phyloP scores from a whole-genome alignment of 2,888 invertebrate species.

The Eupeodes luniger region DNA sequence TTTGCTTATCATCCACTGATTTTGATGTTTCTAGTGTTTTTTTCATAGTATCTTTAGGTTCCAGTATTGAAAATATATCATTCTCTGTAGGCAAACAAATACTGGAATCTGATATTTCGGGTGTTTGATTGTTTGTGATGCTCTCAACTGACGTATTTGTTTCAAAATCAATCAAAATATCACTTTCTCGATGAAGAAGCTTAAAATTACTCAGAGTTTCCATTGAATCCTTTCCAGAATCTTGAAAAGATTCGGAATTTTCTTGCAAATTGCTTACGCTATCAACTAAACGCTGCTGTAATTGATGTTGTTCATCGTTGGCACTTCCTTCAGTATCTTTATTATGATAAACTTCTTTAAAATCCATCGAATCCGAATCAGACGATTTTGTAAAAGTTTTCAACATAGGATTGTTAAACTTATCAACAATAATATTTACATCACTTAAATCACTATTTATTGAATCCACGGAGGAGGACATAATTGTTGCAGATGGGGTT shows the following conservation, averaged over 20 bases:
- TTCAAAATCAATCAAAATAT: slow-evolving; percentile 64
- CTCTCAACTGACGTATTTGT: slow-evolving; percentile 55
- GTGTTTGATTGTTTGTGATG: slow-evolving; percentile 32
- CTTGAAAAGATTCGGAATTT: slow-evolving; percentile 39
- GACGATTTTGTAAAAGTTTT: slow-evolving; percentile 57
- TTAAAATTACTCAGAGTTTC: slow-evolving; percentile 61
- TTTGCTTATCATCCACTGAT: slow-evolving; percentile 19
- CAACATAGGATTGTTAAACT: slow-evolving; percentile 47
- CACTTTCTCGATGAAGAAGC: slow-evolving; percentile 58
- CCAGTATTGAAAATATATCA: slow-evolving; percentile 43
- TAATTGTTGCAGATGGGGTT: slow-evolving; percentile 6
- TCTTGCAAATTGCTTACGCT: slow-evolving; percentile 46
- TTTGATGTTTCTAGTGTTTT: slow-evolving; percentile 41
- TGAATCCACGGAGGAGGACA: slow-evolving; percentile 42
- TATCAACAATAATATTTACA: slow-evolving; percentile 60
- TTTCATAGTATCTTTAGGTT: slow-evolving; percentile 53
- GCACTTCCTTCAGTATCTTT: slow-evolving; percentile 20
- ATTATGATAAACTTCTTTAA: slow-evolving; percentile 51
- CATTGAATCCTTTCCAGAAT: slow-evolving; percentile 45
- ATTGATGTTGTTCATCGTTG: slow-evolving; percentile 37
- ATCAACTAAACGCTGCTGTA: slow-evolving; percentile 20
- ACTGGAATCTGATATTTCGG: slow-evolving; percentile 22
- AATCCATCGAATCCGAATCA: slow-evolving; percentile 52
- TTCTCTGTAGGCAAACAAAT: slow-evolving; percentile 55
- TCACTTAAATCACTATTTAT: slow-evolving; percentile 56